Conservation (phyloP, 2,888 invertebrate genomes). For the Ptilodon capucinus region DNA sequence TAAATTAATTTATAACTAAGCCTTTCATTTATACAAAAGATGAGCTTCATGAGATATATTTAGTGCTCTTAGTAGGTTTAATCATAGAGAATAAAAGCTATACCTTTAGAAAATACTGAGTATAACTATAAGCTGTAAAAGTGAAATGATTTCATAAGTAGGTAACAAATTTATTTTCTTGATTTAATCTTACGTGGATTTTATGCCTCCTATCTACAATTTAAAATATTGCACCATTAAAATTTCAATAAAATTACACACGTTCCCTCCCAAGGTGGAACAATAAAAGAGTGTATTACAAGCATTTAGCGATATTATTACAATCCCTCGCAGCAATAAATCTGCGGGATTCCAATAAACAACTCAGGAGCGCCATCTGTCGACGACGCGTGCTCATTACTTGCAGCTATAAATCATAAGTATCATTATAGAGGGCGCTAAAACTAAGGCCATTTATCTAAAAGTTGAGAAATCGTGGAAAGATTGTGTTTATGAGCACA, state of each 20-base stretch:
- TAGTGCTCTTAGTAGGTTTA: no score
- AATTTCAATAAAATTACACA: constrained; percentile 19
- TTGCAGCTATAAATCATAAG: constrained; percentile 63
- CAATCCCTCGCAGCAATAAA: constrained; percentile 52
- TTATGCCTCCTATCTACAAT: neutral
- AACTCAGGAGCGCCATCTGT: constrained; percentile 66
- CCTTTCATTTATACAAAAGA: no score
- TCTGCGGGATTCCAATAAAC: constrained; percentile 56
- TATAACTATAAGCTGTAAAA: no score
- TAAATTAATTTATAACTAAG: no score
- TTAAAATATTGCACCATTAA: no score
- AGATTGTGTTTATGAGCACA: constrained; percentile 66
- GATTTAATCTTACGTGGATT: no score
- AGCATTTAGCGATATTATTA: constrained; percentile 28
- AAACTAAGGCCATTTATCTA: constrained; percentile 64
- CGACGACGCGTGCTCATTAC: constrained; percentile 63
- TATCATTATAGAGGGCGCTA: constrained; percentile 68
- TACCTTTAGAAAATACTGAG: no score
- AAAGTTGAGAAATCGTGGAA: constrained; percentile 41
- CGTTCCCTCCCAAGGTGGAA: constrained; percentile 33
- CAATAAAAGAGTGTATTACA: constrained; percentile 33
- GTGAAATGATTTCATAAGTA: no score
- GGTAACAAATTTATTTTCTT: no score
- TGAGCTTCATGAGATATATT: no score
- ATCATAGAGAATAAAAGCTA: no score